Conservation (phyloP, 1,140 invertebrate genomes). For the Aphelenchoides avenae region DNA sequence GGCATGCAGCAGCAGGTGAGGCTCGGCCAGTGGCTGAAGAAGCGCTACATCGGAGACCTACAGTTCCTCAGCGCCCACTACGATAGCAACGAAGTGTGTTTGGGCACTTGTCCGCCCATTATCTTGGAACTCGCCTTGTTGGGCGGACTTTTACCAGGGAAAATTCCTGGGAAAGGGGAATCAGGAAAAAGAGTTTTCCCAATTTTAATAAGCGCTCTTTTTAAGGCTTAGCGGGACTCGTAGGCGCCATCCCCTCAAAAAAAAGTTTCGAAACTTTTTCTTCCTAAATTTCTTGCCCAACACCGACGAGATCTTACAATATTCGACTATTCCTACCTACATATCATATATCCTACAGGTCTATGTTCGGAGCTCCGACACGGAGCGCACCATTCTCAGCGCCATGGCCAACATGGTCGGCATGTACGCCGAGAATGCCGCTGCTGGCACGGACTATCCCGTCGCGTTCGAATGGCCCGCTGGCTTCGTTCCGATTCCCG, state of each 20-base stretch:
- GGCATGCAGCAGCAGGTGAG: neutral
- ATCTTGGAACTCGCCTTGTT: no score
- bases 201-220: no score
- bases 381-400: constrained; percentile 14
- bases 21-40: neutral
- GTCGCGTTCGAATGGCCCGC: constrained; percentile 4
- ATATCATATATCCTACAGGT: constrained; percentile 16
- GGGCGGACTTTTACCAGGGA: no score
- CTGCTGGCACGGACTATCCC: constrained; percentile 15
- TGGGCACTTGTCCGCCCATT: neutral
- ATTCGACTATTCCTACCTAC: constrained; percentile 7
- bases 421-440: constrained; percentile 7
- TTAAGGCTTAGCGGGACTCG: no score
- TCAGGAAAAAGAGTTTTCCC: no score
- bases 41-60: neutral
- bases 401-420: constrained; percentile 16
- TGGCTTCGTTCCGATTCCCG: constrained; percentile 19
- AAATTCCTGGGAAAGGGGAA: no score
- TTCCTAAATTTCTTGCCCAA: constrained; percentile 9
- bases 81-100: neutral
- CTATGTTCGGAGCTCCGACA: constrained; percentile 13
- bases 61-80: neutral
- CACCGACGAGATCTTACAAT: no score
- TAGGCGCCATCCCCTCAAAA: neutral
- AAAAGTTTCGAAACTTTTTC: neutral